phyloP scores from a whole-genome alignment of 2,888 invertebrate species.

The Laothoe populi region DNA sequence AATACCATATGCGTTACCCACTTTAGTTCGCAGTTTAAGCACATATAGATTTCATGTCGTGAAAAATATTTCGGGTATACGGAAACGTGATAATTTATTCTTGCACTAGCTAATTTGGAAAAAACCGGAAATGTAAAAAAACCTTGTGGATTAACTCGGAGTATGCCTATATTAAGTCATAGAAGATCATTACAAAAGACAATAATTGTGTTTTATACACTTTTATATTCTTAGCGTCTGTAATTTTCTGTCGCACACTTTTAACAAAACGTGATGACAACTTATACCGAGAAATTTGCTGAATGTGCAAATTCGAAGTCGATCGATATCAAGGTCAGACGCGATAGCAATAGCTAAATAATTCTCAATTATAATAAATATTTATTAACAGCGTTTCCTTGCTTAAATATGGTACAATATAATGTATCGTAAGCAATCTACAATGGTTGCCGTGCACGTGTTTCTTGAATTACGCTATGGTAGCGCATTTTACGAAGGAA shows the following conservation, averaged over 20 bases:
- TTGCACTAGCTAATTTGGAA: no score
- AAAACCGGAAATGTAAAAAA: no score
- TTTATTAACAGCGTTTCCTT: not conserved
- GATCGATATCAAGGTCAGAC: slow-evolving; percentile 3
- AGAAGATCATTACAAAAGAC: no score
- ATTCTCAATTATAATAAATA: not conserved
- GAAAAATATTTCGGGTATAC: no score
- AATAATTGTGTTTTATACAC: no score
- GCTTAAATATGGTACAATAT: not conserved
- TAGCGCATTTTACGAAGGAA: not conserved
- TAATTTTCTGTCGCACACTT: slow-evolving; percentile 3
- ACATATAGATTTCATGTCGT: no score
- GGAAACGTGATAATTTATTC: no score
- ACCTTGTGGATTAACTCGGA: no score
- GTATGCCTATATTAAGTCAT: no score
- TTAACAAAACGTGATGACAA: not conserved
- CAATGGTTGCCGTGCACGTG: slow-evolving; percentile 2
- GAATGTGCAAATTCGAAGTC: slow-evolving; percentile 5
- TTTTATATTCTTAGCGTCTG: not conserved
- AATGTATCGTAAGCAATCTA: slow-evolving; percentile 12
- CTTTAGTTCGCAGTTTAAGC: no score
- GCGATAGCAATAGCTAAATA: not conserved
- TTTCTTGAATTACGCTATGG: slow-evolving; percentile 3
- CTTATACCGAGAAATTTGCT: not conserved
- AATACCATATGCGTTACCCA: no score